Conservation (phyloP, 2,113 vertebrate species). For the Nicator chloris region DNA sequence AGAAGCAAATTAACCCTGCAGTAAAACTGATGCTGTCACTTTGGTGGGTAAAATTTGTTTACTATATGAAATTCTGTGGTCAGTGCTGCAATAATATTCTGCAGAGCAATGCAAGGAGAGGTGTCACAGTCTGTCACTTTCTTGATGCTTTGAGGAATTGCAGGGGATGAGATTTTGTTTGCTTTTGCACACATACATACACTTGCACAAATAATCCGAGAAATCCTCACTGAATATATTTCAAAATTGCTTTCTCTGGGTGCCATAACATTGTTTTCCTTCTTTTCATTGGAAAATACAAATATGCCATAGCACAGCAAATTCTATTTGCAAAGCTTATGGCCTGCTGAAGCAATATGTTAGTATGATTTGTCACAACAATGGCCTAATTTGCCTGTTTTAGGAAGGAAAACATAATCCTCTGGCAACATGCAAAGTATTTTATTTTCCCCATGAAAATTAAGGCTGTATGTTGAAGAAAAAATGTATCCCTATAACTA, state of each 20-base stretch:
- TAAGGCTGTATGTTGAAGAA: not conserved
- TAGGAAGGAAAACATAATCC: not conserved
- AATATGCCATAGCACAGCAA: not conserved
- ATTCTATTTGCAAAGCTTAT: not conserved
- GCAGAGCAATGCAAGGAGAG: not conserved
- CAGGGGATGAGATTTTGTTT: not conserved
- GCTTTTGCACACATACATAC: not conserved
- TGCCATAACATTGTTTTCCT: not conserved
- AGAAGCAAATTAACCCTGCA: slow-evolving; percentile 5
- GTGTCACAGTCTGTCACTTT: not conserved
- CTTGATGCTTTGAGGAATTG: not conserved
- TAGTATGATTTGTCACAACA: not conserved
- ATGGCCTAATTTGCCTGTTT: slow-evolving; percentile 16
- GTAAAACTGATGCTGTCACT: not conserved
- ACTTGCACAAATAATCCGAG: not conserved
- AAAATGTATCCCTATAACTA: not conserved
- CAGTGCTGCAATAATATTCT: not conserved
- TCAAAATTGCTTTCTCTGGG: not conserved
- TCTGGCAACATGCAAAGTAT: not conserved
- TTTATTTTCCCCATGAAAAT: not conserved
- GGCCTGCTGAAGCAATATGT: not conserved
- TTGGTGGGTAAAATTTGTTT: not conserved
- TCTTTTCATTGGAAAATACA: not conserved
- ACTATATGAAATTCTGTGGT: not conserved
- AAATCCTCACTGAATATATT: not conserved